phyloP scores from a whole-genome alignment of 2,113 vertebrate species.

The Meles meles region DNA sequence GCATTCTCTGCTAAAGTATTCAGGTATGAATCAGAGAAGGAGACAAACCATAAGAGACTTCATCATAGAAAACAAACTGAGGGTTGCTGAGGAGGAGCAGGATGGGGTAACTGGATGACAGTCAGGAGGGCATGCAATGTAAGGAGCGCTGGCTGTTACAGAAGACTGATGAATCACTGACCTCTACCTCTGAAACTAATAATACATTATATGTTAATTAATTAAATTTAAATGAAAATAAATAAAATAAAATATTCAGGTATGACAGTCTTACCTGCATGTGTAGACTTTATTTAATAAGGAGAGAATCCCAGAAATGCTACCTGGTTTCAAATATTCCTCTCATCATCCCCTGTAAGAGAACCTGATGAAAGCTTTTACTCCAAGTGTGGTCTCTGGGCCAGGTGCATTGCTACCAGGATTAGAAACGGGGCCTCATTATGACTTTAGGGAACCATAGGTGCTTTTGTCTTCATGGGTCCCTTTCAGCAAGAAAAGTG shows the following conservation, averaged over 20 bases:
- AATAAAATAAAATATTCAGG: not conserved
- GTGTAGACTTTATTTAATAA: not conserved
- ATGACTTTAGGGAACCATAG: not conserved
- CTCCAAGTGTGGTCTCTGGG: not conserved
- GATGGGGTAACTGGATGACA: not conserved
- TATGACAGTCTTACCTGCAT: not conserved
- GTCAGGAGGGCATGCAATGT: not conserved
- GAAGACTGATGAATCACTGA: not conserved
- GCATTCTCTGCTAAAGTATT: not conserved
- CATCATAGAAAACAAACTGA: not conserved
- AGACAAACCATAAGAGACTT: not conserved
- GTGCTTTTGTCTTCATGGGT: not conserved
- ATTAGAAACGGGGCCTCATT: not conserved
- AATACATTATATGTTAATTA: not conserved
- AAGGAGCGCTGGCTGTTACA: not conserved
- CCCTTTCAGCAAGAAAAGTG: not conserved
- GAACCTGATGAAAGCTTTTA: not conserved
- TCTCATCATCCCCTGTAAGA: not conserved
- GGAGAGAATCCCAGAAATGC: not conserved
- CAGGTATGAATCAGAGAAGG: not conserved
- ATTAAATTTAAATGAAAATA: not conserved
- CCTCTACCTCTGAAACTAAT: not conserved
- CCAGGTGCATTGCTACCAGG: not conserved
- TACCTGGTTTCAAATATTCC: not conserved
- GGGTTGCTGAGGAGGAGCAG: not conserved